Evolutionary conservation across 2,888 invertebrate species (phyloP).

Genomic region (Taphrorychus bicolor): DNA sequence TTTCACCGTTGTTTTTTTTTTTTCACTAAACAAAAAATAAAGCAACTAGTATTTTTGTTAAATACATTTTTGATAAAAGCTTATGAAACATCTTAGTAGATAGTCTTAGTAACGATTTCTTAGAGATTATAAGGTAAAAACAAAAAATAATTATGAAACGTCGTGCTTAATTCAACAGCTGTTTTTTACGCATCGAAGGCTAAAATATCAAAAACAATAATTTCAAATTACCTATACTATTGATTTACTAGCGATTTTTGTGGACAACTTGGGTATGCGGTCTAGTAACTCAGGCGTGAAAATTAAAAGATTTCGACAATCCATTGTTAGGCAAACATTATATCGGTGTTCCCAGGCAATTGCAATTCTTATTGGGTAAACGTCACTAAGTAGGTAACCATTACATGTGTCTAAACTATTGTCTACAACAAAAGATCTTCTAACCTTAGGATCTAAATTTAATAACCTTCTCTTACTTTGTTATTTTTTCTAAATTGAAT

Average conservation of each 20-base stretch:
- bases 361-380: background rate
- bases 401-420: background rate
- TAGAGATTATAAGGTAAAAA: background rate
- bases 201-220: background rate
- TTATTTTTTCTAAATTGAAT: background rate
- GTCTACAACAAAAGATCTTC: too few relatives aligned
- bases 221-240: background rate
- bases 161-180: too few relatives aligned
- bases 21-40: too few relatives aligned
- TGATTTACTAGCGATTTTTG: too few relatives aligned
- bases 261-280: background rate
- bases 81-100: background rate
- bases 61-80: background rate
- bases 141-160: background rate
- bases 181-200: too few relatives aligned
- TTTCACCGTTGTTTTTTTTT: too few relatives aligned
- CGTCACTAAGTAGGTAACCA: background rate
- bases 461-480: too few relatives aligned
- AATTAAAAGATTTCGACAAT: background rate
- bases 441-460: too few relatives aligned
- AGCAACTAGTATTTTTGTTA: too few relatives aligned
- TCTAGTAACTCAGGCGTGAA: background rate
- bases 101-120: background rate
- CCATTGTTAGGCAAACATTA: background rate
- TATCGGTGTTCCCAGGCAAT: background rate